Evolutionary conservation across 2,113 vertebrate genomes (phyloP).

Genomic region (Ceyx melanurus): DNA sequence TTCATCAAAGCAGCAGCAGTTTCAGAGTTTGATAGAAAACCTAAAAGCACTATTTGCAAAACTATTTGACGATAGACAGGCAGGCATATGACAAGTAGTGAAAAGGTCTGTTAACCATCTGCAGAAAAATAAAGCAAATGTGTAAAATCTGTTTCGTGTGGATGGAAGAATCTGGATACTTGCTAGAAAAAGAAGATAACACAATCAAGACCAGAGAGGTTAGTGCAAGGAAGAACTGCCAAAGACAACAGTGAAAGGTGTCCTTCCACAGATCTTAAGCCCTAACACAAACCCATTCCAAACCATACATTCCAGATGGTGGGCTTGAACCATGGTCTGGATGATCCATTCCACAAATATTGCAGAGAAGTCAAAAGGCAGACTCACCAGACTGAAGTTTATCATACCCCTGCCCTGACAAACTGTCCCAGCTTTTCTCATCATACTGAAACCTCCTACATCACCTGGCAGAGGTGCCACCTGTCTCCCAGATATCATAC

Average conservation of each 20-base stretch:
- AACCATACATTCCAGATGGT: rapidly evolving
- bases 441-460: not conserved
- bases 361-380: not conserved
- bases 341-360: not conserved
- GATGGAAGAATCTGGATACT: not conserved
- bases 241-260: not conserved
- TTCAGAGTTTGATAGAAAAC: not conserved
- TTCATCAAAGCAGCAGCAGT: not conserved
- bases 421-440: not conserved
- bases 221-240: not conserved
- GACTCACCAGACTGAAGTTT: rapidly evolving
- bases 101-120: constrained; percentile 19
- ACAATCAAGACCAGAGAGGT: not conserved
- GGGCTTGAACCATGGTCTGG: not conserved
- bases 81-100: not conserved
- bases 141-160: not conserved
- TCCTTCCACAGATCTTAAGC: not conserved
- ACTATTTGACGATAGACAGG: not conserved
- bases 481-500: not conserved
- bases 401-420: not conserved
- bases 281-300: not conserved
- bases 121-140: not conserved
- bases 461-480: not conserved
- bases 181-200: not conserved
- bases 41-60: not conserved